Percentiles rank a stretch among this genome's conserved stretches.
These are phyloP conservation scores for Eulemur albifrons DNA, from an alignment of 2,797 vertebrate genomes.

Conservation along the genomic window DNA sequence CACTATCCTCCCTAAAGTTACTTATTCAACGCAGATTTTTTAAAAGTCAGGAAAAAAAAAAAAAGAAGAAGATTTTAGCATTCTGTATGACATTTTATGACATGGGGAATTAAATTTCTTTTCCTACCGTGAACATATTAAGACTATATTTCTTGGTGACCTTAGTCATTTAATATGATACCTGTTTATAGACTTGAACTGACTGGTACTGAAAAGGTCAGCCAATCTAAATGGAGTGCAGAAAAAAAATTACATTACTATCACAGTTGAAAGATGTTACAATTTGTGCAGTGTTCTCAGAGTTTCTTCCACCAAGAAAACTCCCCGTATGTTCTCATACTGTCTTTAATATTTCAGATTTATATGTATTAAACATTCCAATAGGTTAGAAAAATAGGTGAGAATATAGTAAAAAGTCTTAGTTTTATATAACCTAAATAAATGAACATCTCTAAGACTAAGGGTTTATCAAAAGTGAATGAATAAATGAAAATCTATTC, in stretches of 20 bases:
- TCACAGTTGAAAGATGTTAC: background rate
- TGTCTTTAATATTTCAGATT: background rate
- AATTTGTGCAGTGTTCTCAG: background rate
- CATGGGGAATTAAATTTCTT: background rate
- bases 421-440: constrained; percentile 1
- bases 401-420: background rate
- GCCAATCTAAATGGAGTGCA: constrained; percentile 64
- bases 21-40: background rate
- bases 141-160: background rate
- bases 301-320: background rate
- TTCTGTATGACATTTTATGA: constrained; percentile 9
- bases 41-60: background rate
- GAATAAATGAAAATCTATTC: background rate
- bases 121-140: background rate
- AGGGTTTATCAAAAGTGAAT: background rate
- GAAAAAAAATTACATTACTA: constrained; percentile 45
- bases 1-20: background rate
- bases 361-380: background rate
- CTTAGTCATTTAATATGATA: constrained; percentile 12
- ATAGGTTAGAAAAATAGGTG: background rate
- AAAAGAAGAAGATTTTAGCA: background rate
- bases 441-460: background rate
- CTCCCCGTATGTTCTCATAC: background rate
- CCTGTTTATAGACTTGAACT: constrained; percentile 76
- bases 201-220: constrained; percentile 76